Evolutionary conservation across 2,888 invertebrate genomes (phyloP).

Genomic region (Zhuqinia jingwanae): DNA sequence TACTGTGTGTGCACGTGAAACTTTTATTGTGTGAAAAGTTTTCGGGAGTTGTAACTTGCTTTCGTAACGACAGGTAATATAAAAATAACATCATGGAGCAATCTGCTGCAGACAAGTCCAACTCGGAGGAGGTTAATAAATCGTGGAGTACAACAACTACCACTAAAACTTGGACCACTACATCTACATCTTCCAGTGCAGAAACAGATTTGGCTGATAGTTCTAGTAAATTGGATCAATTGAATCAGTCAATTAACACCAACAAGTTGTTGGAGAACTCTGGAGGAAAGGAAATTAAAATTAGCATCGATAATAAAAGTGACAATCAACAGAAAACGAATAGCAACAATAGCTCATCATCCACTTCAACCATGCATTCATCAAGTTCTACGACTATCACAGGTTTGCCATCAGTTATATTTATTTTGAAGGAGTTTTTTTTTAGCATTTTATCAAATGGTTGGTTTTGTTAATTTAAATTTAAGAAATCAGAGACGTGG

Average conservation of each 20-base stretch:
- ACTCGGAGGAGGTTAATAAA: slow-evolving; percentile 44
- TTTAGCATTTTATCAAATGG: too few relatives aligned
- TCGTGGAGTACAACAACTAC: slow-evolving; percentile 35
- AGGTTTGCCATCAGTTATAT: neutral
- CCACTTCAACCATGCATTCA: neutral
- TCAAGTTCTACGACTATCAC: neutral
- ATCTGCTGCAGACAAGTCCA: too few relatives aligned
- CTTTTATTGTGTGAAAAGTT: neutral
- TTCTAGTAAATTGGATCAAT: too few relatives aligned
- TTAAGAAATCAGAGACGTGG: slow-evolving; percentile 27
- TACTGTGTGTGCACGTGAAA: neutral
- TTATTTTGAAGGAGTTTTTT: neutral
- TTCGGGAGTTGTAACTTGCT: too few relatives aligned
- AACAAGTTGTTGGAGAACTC: too few relatives aligned
- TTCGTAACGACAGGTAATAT: too few relatives aligned
- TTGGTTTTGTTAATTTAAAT: too few relatives aligned
- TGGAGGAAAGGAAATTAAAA: slow-evolving; percentile 20
- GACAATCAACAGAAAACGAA: neutral
- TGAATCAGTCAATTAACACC: too few relatives aligned
- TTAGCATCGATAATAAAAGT: neutral
- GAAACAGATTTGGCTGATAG: too few relatives aligned
- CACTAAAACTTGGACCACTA: slow-evolving; percentile 18
- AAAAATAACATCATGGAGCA: slow-evolving; percentile 16
- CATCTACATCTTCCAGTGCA: neutral
- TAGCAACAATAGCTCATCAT: neutral